Conservation (phyloP, 2,797 vertebrate species). For the Leptatherina wallacei region DNA sequence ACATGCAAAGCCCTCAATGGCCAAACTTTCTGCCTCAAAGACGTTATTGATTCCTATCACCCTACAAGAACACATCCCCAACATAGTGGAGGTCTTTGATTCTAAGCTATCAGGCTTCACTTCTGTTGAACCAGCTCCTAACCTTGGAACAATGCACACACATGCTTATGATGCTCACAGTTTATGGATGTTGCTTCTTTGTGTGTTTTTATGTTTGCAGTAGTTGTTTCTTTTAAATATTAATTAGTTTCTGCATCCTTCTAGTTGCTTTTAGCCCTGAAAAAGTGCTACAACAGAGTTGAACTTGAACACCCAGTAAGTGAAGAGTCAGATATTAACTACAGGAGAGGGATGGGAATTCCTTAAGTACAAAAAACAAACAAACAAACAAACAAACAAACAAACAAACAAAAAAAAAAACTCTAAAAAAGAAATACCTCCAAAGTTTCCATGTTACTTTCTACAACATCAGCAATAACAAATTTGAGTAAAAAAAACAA, state of each 20-base stretch:
- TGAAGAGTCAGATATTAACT: background rate
- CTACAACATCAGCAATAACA: too few species aligned
- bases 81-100: too few species aligned
- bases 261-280: too few species aligned
- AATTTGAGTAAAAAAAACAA: background rate
- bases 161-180: too few species aligned
- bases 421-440: background rate
- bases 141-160: too few species aligned
- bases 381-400: too few species aligned
- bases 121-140: background rate
- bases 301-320: background rate
- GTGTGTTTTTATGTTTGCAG: background rate
- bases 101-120: too few species aligned
- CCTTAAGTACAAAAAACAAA: background rate
- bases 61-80: background rate
- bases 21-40: background rate
- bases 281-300: background rate
- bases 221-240: background rate
- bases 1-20: background rate
- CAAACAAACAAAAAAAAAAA: too few species aligned
- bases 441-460: background rate
- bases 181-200: background rate
- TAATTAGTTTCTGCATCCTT: background rate
- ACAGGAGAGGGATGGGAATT: background rate
- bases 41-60: background rate